These are phyloP conservation scores for Synanthedon vespiformis DNA, from an alignment of 2,888 invertebrate genomes.

Conservation along the genomic window DNA sequence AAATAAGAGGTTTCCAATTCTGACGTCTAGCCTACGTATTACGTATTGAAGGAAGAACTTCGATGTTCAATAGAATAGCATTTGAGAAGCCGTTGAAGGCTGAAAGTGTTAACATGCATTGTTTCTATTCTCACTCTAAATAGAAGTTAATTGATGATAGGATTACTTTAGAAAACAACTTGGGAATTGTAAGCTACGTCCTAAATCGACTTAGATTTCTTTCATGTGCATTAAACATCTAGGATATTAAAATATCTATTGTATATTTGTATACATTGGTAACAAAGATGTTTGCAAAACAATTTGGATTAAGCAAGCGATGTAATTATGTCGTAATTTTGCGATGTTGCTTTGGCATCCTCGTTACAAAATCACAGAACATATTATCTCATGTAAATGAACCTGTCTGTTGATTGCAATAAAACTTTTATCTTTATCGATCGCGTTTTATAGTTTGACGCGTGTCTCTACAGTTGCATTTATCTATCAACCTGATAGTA, in stretches of 20 bases:
- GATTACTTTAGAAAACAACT: too few relatives aligned
- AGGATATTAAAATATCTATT: too few relatives aligned
- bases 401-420: conserved; percentile 1
- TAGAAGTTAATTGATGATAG: not conserved
- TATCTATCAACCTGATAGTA: too few relatives aligned
- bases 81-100: conserved; percentile 31
- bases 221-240: too few relatives aligned
- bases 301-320: conserved; percentile 8
- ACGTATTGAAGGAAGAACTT: conserved; percentile 34
- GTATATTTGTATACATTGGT: not conserved
- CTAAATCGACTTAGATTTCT: too few relatives aligned
- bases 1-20: conserved; percentile 69
- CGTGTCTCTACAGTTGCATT: too few relatives aligned
- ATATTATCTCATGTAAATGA: not conserved
- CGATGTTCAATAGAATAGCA: conserved; percentile 16
- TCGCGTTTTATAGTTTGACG: too few relatives aligned
- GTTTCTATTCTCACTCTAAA: conserved; percentile 2
- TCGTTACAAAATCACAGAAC: not conserved
- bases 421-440: too few relatives aligned
- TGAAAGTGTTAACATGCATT: conserved; percentile 30
- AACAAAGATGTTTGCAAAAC: conserved; percentile 12
- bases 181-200: too few relatives aligned
- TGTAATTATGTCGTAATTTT: not conserved
- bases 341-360: not conserved
- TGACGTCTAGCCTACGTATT: conserved; percentile 49